Evolutionary conservation across 2,797 vertebrate species (phyloP).

Genomic region (Microctenopoma stevenorrisi): DNA sequence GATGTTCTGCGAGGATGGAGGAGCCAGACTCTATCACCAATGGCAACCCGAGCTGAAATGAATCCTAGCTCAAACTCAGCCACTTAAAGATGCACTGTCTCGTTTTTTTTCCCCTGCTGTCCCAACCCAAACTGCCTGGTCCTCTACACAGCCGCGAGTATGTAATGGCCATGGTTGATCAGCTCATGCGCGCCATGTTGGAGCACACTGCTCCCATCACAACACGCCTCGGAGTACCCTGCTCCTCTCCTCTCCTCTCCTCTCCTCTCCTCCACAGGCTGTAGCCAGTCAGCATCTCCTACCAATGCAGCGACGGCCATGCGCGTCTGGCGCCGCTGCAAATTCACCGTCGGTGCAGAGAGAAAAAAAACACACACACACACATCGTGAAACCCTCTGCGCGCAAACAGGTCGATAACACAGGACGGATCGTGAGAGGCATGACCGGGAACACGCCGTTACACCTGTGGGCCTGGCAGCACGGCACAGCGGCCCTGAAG

Average conservation of each 20-base stretch:
- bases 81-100: conserved; percentile 30
- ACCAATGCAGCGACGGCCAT: conserved; percentile 13
- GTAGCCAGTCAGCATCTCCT: conserved; percentile 57
- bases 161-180: conserved; percentile 71
- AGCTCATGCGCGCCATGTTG: conserved; percentile 80
- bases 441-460: conserved; percentile 67
- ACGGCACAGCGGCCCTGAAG: conserved; percentile 33
- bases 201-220: conserved; percentile 76
- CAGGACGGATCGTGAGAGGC: conserved; percentile 48
- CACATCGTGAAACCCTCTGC: conserved; percentile 12
- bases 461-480: conserved; percentile 67
- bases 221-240: conserved; percentile 52
- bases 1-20: conserved; percentile 43
- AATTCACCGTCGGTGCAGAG: conserved; percentile 26
- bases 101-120: conserved; percentile 2
- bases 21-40: conserved; percentile 28
- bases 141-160: conserved; percentile 60
- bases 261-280: conserved; percentile 46
- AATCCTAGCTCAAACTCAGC: conserved; percentile 13
- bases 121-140: conserved; percentile 23
- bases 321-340: conserved; percentile 53
- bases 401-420: conserved; percentile 62
- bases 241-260: conserved; percentile 24
- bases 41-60: conserved; percentile 40
- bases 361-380: background rate